Percentiles rank a stretch among this genome's conserved stretches.
These are phyloP conservation scores for Rhamnusium bicolor DNA, from an alignment of 2,888 invertebrate species.

Conservation along the genomic window DNA sequence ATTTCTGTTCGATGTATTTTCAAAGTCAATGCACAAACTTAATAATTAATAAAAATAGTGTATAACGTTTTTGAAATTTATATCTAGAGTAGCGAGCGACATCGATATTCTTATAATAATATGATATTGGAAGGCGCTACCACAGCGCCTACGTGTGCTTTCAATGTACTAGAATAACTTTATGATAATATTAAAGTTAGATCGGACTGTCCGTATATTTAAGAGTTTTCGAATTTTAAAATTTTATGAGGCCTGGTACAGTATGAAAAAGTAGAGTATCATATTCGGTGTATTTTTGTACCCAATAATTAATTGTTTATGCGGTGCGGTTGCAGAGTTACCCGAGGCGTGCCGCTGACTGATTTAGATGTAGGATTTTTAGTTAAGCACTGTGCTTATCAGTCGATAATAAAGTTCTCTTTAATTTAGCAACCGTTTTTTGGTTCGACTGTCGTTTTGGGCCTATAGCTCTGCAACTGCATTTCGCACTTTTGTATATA, in stretches of 20 bases:
- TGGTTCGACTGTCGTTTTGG: constrained; percentile 60
- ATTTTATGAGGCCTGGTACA: constrained; percentile 72
- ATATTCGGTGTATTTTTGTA: constrained; percentile 73
- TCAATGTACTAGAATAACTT: constrained; percentile 69
- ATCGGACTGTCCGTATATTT: constrained; percentile 71
- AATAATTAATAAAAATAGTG: constrained; percentile 60
- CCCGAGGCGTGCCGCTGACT: constrained; percentile 65
- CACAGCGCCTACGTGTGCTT: constrained; percentile 69
- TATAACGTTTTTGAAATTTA: constrained; percentile 66
- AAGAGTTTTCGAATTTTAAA: constrained; percentile 72
- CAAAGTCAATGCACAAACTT: constrained; percentile 70
- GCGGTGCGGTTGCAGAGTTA: constrained; percentile 64
- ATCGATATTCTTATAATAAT: constrained; percentile 69
- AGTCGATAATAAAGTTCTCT: constrained; percentile 59
- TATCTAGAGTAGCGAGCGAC: constrained; percentile 67
- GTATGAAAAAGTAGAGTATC: constrained; percentile 68
- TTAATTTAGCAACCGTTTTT: constrained; percentile 59
- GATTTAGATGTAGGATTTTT: constrained; percentile 68
- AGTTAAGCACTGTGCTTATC: constrained; percentile 60
- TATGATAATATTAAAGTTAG: constrained; percentile 68
- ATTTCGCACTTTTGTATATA: constrained; percentile 67
- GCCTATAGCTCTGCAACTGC: constrained; percentile 55
- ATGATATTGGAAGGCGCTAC: constrained; percentile 63
- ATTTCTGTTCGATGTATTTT: constrained; percentile 53
- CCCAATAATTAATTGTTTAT: constrained; percentile 70